Evolutionary conservation across 2,888 invertebrate species (phyloP).

Genomic region (Sylvicola cinctus): DNA sequence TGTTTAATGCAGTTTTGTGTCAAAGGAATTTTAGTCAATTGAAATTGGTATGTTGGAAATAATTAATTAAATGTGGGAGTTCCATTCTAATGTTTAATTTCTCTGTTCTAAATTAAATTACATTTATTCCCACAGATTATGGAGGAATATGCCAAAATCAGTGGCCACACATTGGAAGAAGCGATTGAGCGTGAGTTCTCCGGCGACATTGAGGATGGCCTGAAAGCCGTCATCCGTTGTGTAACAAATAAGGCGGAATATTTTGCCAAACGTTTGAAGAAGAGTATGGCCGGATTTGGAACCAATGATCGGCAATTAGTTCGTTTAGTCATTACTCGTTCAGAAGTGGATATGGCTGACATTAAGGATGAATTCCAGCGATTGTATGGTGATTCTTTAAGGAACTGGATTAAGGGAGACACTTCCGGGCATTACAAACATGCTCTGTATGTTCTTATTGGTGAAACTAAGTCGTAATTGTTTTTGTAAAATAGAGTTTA

Average conservation of each 20-base stretch:
- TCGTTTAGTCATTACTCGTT: constrained; percentile 61
- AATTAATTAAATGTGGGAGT: too few relatives aligned
- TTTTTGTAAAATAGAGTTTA: too few relatives aligned
- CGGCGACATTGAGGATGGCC: constrained; percentile 53
- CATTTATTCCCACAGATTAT: constrained; percentile 15
- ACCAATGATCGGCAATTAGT: constrained; percentile 75
- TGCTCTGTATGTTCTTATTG: constrained; percentile 51
- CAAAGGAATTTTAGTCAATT: constrained; percentile 50
- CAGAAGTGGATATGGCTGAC: constrained; percentile 68
- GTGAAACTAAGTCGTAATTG: too few relatives aligned
- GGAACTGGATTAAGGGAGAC: constrained; percentile 65
- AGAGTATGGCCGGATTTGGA: constrained; percentile 77
- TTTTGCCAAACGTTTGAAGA: constrained; percentile 71
- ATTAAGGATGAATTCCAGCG: constrained; percentile 60
- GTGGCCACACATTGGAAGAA: constrained; percentile 59
- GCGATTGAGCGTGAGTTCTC: constrained; percentile 71
- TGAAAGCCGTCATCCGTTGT: constrained; percentile 61
- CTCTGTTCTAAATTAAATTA: too few relatives aligned
- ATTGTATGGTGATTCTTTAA: constrained; percentile 53
- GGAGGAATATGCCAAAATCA: constrained; percentile 28
- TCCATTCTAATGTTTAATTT: too few relatives aligned
- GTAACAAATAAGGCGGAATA: constrained; percentile 60
- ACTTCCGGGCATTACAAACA: constrained; percentile 77
- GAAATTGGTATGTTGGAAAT: constrained; percentile 16
- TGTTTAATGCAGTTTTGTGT: constrained; percentile 66